These are phyloP conservation scores for Diplolepis rosae DNA, from an alignment of 2,888 invertebrate species.

Conservation along the genomic window DNA sequence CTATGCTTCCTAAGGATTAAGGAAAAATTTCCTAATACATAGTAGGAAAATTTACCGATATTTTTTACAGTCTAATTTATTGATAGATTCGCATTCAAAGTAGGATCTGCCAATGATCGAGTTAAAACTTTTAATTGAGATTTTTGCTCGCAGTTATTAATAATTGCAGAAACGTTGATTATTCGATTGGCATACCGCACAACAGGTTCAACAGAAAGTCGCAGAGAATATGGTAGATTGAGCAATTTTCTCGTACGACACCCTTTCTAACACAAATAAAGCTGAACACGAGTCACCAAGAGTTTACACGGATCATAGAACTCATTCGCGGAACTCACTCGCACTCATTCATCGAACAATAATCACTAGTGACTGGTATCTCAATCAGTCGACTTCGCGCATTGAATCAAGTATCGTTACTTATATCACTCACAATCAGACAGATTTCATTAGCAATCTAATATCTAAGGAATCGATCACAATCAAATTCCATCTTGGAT, in stretches of 20 bases:
- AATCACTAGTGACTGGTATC: slow-evolving; percentile 15
- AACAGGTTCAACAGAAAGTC: slow-evolving; percentile 13
- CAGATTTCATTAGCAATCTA: not conserved
- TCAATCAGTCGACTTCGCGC: slow-evolving; percentile 6
- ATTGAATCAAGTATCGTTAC: not conserved
- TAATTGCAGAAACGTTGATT: not conserved
- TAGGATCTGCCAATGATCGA: no score
- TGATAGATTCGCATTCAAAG: not conserved
- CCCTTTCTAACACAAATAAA: slow-evolving; percentile 46
- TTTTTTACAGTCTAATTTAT: no score
- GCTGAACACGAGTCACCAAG: slow-evolving; percentile 16
- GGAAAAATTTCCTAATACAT: no score
- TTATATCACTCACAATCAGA: not conserved
- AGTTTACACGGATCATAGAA: slow-evolving; percentile 12
- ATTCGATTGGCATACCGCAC: not conserved
- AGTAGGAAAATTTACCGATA: no score
- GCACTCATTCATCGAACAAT: slow-evolving; percentile 27
- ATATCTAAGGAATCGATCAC: no score
- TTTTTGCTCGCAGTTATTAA: no score
- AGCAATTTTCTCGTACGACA: slow-evolving; percentile 51
- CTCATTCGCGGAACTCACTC: slow-evolving; percentile 11
- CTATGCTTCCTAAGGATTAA: no score
- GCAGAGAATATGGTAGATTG: slow-evolving; percentile 44
- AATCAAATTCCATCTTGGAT: no score
- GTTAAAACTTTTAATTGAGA: no score